phyloP scores from a whole-genome alignment of 2,888 invertebrate genomes.

The Onchidella celtica region DNA sequence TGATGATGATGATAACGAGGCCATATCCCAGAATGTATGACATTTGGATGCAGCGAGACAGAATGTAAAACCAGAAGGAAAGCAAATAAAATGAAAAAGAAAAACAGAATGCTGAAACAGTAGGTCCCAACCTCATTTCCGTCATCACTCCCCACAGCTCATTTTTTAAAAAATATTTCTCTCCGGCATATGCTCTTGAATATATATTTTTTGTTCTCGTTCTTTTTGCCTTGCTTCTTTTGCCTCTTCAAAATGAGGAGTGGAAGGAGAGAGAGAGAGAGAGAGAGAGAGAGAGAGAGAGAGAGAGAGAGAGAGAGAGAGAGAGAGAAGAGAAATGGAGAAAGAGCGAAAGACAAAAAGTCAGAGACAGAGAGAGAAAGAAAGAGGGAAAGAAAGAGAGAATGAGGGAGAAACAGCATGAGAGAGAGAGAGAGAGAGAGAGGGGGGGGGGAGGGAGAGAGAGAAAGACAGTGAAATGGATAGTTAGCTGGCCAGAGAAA shows the following conservation, averaged over 20 bases:
- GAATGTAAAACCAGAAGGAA: too few relatives aligned
- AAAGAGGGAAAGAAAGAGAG: not conserved
- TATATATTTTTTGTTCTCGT: not conserved
- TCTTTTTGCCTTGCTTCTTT: not conserved
- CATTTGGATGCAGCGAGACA: too few relatives aligned
- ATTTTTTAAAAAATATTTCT: too few relatives aligned
- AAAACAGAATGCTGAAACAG: too few relatives aligned
- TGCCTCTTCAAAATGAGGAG: too few relatives aligned
- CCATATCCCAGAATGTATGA: too few relatives aligned
- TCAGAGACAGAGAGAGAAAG: not conserved
- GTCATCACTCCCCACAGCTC: too few relatives aligned
- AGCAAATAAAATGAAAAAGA: too few relatives aligned
- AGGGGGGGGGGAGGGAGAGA: not conserved
- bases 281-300: not conserved
- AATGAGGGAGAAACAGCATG: not conserved
- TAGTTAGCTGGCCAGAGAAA: not conserved
- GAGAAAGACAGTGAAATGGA: conserved; percentile 7
- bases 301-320: conserved; percentile 8
- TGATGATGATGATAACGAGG: not conserved
- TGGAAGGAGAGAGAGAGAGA: conserved; percentile 2
- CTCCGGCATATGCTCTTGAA: too few relatives aligned
- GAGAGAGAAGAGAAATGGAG: not conserved
- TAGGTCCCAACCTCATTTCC: too few relatives aligned
- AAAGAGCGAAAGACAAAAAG: not conserved
- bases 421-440: conserved; percentile 15